Conservation (phyloP, 2,113 vertebrate species). For the Pelobates fuscus region DNA sequence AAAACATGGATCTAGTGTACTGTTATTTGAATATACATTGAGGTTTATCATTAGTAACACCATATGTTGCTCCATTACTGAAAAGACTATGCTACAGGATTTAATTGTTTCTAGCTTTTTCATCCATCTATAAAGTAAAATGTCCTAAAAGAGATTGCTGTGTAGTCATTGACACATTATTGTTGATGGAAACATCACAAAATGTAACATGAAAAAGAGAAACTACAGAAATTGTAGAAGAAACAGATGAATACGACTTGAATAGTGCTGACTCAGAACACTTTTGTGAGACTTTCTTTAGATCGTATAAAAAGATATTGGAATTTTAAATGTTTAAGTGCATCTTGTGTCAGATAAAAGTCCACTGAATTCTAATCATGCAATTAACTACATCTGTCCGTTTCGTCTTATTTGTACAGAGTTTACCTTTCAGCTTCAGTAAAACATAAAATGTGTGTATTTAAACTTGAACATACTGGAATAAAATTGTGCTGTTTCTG, state of each 20-base stretch:
- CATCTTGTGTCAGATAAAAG: conserved; percentile 36
- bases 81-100: background rate
- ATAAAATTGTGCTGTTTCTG: no score
- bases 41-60: background rate
- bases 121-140: conserved; percentile 3
- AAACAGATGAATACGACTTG: background rate
- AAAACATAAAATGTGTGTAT: no score
- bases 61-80: background rate
- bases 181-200: conserved; percentile 1
- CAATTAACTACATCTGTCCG: conserved; percentile 42
- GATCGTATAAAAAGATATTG: background rate
- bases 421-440: no score
- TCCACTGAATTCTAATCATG: conserved; percentile 23
- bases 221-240: background rate
- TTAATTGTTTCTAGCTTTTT: background rate
- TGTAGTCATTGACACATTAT: conserved; percentile 1
- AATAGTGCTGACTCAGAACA: conserved; percentile 5
- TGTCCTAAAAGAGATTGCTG: background rate
- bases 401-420: background rate
- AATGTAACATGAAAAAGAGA: conserved; percentile 1
- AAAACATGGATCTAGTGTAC: background rate
- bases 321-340: conserved; percentile 28
- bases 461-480: no score
- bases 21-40: background rate
- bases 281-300: background rate